Evolutionary conservation across 2,888 invertebrate species (phyloP), one percentile per base, ranked within the genome.

Genomic region (Eupithecia dodoneata): DNA sequence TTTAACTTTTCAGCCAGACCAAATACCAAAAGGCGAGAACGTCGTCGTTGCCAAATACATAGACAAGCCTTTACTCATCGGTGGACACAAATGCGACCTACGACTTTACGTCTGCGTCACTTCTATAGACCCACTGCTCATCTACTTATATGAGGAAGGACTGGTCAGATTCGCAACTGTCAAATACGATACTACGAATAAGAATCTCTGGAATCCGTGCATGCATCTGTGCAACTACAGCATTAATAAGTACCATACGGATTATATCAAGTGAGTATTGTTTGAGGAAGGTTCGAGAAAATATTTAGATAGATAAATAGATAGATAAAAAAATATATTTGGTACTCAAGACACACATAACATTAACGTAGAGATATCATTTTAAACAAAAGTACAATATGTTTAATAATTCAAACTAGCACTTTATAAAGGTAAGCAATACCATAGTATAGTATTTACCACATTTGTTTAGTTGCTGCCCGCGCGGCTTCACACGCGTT

Each of bases 151-250:
- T 90, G 98, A 99, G 87, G 99, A 99, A 90, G 99, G 99, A 0
- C 95, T 99, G 75, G 99, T 98, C 13, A 95, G 99, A 76, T 98
- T 99, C 94, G 99, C 99, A 0, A 98, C 99, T 0, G 99, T 99
- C 79, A 98, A 98, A 89, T 99, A 99, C 91, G 98, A 99, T 88
- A 96, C 98, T 86, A 98, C 97, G 84, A 97, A 98, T 84, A 98
- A 98, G 89, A 99, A 98, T 87, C 96, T 99, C 15, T 99, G 98
- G 97, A 99, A 98, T 92, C 98, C 98, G 0, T 99, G 98, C 93
- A 99, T 99, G 97, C 99, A 99, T 93, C 96, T 99, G 18, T 99
- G 99, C 88, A 99, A 99, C 93, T 99, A 99, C 93, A 99, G 99
- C 93, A 98, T 99, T 88, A 99, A 99, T 93, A 99, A 99, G 93